phyloP scores from a whole-genome alignment of 2,888 invertebrate genomes.

The Opisthograptis luteolata region DNA sequence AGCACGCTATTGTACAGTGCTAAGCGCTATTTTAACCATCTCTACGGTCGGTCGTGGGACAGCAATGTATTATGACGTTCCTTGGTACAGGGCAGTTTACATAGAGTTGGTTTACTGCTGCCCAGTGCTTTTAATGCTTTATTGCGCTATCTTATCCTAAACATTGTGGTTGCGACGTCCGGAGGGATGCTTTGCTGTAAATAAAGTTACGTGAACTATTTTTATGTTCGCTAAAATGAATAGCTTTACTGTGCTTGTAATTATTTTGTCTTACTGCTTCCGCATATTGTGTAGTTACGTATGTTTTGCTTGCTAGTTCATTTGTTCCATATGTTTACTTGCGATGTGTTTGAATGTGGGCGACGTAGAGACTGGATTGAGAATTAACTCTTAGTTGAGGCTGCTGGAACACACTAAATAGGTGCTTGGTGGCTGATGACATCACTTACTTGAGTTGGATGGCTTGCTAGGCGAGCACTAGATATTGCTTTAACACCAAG shows the following conservation, averaged over 20 bases:
- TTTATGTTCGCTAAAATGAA: neutral
- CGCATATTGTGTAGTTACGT: neutral
- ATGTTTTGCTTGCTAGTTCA: neutral
- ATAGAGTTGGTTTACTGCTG: conserved; percentile 7
- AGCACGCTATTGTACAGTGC: too few species aligned
- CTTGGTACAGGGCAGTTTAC: conserved; percentile 17
- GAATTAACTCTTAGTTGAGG: too few species aligned
- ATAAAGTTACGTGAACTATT: conserved; percentile 12
- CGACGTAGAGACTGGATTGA: too few species aligned
- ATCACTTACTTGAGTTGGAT: too few species aligned
- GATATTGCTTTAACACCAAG: too few species aligned
- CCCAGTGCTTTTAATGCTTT: conserved; percentile 25
- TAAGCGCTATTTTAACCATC: too few species aligned
- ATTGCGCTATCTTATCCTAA: conserved; percentile 26
- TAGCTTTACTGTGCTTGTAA: neutral
- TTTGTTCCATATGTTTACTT: too few species aligned
- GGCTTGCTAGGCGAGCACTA: too few species aligned
- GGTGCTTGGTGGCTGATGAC: too few species aligned
- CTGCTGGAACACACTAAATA: too few species aligned
- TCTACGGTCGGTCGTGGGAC: conserved; percentile 17
- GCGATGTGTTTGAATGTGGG: too few species aligned
- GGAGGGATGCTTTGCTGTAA: conserved; percentile 16
- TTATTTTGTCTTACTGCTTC: neutral
- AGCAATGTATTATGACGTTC: conserved; percentile 29
- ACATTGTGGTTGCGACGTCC: conserved; percentile 15